Base-by-base conservation (phyloP, 2,888 invertebrate genomes). In the Sinodicranocentrus sp. region DNA sequence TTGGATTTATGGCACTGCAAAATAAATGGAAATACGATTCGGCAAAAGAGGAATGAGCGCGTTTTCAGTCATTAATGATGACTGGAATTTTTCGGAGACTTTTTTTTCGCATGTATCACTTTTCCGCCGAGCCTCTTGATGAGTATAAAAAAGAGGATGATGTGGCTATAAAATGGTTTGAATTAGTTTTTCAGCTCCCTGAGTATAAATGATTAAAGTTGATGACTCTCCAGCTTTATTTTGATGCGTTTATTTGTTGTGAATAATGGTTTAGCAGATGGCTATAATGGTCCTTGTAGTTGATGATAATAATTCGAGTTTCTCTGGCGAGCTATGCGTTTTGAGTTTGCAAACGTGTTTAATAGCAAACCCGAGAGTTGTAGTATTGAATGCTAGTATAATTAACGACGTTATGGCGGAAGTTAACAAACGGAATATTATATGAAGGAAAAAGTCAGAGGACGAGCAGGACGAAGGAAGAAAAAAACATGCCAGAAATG, bases 191-290 rank as follows among this genome's bases (percentile, higher is more conserved):
- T 10, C 21, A 15, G 59, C 21, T 59, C 6, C 19, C 23, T 59
- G 21, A 1, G 19, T 17, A 67, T 67, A 21, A 67, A 67, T n/a
- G 44, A 44, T 44, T 26, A 67, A 67, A 21, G 43, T 39, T 21
- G 44, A 67, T n/a, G 44, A 39, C 44, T 43, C 44, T 67, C 43
- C 8, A n/a, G 6, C 44, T 61, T 23, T 43, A 39, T 43, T 8
- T 59, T 19, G 19, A 17, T 61, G 15, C 23, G 23, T 28, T 57
- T 59, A 61, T 79, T 70, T 65, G 71, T 79, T 79, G 57, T 61
- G 80, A 80, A 52, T 80, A 65, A 80, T 80, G 67, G 54, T 57
- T 65, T 67, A 67, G 57, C 80, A 80, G 80, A 80, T 80, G 80
- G 80, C 21, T 25, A 48, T 73, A 67, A 80, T 73, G 52, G 59